Conservation (phyloP, 2,888 invertebrate species). For the Ichneumon xanthorius region DNA sequence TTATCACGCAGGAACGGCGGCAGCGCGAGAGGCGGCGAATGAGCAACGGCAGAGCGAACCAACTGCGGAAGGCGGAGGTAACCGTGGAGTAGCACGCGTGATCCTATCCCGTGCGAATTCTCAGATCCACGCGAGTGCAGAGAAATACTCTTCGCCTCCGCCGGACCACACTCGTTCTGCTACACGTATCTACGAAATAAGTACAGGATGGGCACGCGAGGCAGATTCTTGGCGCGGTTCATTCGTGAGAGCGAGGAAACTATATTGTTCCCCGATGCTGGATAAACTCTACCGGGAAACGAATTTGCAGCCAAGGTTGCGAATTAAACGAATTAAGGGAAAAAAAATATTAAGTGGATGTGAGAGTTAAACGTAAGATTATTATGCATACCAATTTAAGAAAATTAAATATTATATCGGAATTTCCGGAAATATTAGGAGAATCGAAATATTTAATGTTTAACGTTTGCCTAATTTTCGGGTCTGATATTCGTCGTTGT, state of each 20-base stretch:
- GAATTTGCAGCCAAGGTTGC: not conserved
- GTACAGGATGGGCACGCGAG: not conserved
- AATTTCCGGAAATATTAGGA: too few relatives aligned
- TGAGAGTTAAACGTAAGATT: not conserved
- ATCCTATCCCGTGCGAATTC: constrained; percentile 35
- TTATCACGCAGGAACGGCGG: constrained; percentile 40
- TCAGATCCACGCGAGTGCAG: constrained; percentile 17
- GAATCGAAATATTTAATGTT: too few relatives aligned
- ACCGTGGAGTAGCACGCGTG: constrained; percentile 43
- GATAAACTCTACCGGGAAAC: not conserved
- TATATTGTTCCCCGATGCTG: constrained; percentile 1
- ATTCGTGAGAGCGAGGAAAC: constrained; percentile 5
- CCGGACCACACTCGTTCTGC: not conserved
- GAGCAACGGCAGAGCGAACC: constrained; percentile 22
- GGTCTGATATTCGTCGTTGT: too few relatives aligned
- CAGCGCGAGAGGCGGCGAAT: not conserved
- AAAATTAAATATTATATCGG: too few relatives aligned
- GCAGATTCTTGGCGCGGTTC: not conserved
- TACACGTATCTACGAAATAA: not conserved
- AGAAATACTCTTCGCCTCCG: constrained; percentile 11
- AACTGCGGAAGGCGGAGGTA: constrained; percentile 23
- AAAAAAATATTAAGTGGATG: not conserved
- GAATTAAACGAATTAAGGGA: not conserved
- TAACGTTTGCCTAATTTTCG: too few relatives aligned
- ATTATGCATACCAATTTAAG: too few relatives aligned